A percentile compares a stretch with the other conserved stretches of the same genome.
Conservation (phyloP, 2,888 invertebrate species). For the Antitype chi region DNA sequence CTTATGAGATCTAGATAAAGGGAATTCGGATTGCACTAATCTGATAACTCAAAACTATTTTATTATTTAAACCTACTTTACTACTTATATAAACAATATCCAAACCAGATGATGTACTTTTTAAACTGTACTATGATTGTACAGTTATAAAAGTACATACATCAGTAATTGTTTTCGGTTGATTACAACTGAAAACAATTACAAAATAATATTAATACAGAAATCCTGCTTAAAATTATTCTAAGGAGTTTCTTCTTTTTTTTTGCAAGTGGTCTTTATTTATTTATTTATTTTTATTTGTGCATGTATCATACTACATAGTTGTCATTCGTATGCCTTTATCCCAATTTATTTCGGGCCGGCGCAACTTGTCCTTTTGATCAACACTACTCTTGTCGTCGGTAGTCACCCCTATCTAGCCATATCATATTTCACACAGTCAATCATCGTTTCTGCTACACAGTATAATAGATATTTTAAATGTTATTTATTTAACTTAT, state of each 20-base stretch:
- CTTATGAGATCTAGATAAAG: conserved; percentile 7
- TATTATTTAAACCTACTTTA: not conserved
- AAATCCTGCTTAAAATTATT: not conserved
- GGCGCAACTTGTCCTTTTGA: not conserved
- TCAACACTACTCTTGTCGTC: not conserved
- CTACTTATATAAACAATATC: not conserved
- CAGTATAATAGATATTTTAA: not conserved
- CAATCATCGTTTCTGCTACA: not conserved
- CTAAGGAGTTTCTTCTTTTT: not conserved
- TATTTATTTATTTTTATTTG: not conserved
- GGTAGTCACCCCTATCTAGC: not conserved
- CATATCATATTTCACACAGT: not conserved
- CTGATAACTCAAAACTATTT: not conserved
- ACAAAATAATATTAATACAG: not conserved
- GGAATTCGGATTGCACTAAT: not conserved
- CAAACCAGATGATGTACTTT: not conserved
- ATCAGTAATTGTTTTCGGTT: too few species aligned
- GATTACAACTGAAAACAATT: not conserved
- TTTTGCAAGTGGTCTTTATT: not conserved
- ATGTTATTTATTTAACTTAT: not conserved
- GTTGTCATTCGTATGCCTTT: not conserved
- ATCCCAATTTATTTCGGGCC: not conserved
- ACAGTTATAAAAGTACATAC: too few species aligned
- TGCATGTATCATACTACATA: not conserved
- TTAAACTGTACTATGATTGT: not conserved